Percentiles rank a stretch among this genome's conserved stretches.
Evolutionary conservation across 2,113 vertebrate species (phyloP).

Genomic region (Steatornis caripensis): DNA sequence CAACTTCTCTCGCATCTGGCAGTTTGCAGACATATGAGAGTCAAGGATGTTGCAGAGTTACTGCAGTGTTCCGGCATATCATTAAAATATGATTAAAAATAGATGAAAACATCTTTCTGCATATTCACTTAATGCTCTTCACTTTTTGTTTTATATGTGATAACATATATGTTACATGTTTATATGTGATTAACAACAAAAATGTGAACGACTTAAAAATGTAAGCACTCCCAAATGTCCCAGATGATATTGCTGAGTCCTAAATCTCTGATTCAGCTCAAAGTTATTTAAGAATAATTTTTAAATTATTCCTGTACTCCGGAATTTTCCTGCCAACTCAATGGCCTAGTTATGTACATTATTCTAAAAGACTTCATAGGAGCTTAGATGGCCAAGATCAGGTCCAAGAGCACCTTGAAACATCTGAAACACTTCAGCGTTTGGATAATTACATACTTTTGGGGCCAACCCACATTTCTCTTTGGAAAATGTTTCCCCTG

Average conservation of each 20-base stretch:
- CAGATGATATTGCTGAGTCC: background rate
- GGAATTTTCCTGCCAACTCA: background rate
- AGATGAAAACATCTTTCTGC: background rate
- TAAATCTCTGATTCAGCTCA: background rate
- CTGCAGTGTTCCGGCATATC: background rate
- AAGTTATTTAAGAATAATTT: slow-evolving; percentile 13
- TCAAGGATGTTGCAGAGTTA: background rate
- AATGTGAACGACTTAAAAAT: background rate
- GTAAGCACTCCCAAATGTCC: background rate
- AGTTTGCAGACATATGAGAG: background rate
- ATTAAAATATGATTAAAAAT: background rate
- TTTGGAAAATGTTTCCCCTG: slow-evolving; percentile 25
- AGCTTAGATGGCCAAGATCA: slow-evolving; percentile 18
- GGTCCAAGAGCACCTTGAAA: slow-evolving; percentile 60
- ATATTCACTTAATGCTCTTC: background rate
- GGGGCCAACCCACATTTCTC: slow-evolving; percentile 54
- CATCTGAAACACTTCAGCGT: slow-evolving; percentile 60
- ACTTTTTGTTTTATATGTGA: background rate
- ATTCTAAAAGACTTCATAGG: slow-evolving; percentile 20
- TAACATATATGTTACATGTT: too few relatives aligned
- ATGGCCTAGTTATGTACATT: background rate
- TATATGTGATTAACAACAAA: background rate
- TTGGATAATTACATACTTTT: slow-evolving; percentile 46
- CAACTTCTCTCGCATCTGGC: background rate
- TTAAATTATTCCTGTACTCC: background rate